Evolutionary conservation across 2,113 vertebrate species (phyloP), one percentile per base, ranked within the genome.

Genomic region (Morone saxatilis): DNA sequence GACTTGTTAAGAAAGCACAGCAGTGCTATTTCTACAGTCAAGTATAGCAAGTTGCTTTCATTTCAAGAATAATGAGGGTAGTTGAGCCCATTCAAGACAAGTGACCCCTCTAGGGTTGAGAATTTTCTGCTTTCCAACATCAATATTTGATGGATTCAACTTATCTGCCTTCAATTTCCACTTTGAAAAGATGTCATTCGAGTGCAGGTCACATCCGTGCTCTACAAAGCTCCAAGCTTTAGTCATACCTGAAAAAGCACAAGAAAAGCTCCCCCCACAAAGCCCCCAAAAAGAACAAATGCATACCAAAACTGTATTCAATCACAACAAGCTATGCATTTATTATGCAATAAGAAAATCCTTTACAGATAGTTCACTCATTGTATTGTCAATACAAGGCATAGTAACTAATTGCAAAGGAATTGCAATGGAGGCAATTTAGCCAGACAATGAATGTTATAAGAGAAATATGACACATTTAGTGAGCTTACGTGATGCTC

Each of bases 231-330:
- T 88, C 93, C 95, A 93, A 93, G 94, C 91, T 94, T 93, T 94
- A 95, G 89, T 92, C 90, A 94, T 83, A 95, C 95, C 95, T 95
- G 95, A 94, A 96, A 96, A 96, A 94, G 94, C 94, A 96, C 93
- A 96, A 95, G 92, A 95, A 94, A 95, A 93, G 91, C 89, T 90
- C 85, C 93, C 45, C 94, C 91, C 93, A 94, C 78, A 95, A 94
- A 87, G 75, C 93, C 91, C 91, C 94, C 85, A 62, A 91, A 94
- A 92, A 90, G 91, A 94, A 95, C 92, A 95, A 95, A 95, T 95
- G 94, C 94, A 95, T 95, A 94, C 95, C 92, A 96, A 93, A 93
- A 94, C 89, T 93, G 89, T 93, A 92, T 92, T 94, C 89, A 92
- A 92, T 94, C 93, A 94, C 90, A 93, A 94, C 80, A 94, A 87